Evolutionary conservation across 2,888 invertebrate genomes (phyloP).

Genomic region (Aphidius colemani): DNA sequence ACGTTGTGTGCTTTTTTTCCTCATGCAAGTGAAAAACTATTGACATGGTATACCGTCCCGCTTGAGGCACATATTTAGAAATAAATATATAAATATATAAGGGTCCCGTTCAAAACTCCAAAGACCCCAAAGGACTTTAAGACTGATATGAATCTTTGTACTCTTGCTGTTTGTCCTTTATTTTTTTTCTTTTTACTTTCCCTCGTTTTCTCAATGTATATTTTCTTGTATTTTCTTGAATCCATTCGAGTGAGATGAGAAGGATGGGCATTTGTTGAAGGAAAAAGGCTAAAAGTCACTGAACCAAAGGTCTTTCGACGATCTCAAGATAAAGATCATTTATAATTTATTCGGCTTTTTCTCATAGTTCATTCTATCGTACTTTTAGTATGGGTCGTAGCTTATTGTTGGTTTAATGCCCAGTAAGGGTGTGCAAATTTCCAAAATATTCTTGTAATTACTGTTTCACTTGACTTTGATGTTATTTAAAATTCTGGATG

Average conservation of each 20-base stretch:
- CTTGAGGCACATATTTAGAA: conserved; percentile 40
- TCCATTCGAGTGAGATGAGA: conserved; percentile 38
- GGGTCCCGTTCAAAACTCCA: conserved; percentile 54
- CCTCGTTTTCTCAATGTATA: conserved; percentile 18
- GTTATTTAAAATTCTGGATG: too few relatives aligned
- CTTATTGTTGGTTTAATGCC: too few relatives aligned
- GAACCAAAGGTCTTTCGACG: too few relatives aligned
- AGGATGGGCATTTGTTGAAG: background rate
- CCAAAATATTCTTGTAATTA: too few relatives aligned
- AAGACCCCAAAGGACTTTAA: conserved; percentile 22
- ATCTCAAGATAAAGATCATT: too few relatives aligned
- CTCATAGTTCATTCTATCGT: too few relatives aligned
- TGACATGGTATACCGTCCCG: conserved; percentile 49
- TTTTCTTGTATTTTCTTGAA: conserved; percentile 33
- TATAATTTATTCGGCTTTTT: too few relatives aligned
- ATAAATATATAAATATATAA: conserved; percentile 10
- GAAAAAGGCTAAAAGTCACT: background rate
- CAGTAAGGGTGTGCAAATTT: too few relatives aligned
- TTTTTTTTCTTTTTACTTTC: conserved; percentile 19
- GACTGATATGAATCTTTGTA: conserved; percentile 31
- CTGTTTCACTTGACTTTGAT: too few relatives aligned
- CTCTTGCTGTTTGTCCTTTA: conserved; percentile 30
- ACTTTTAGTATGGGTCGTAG: too few relatives aligned
- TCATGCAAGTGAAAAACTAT: conserved; percentile 24
- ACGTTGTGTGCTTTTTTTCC: conserved; percentile 15